These are phyloP conservation scores for Aphaenogaster floridana DNA, from an alignment of 1,140 invertebrate species.

Conservation along the genomic window DNA sequence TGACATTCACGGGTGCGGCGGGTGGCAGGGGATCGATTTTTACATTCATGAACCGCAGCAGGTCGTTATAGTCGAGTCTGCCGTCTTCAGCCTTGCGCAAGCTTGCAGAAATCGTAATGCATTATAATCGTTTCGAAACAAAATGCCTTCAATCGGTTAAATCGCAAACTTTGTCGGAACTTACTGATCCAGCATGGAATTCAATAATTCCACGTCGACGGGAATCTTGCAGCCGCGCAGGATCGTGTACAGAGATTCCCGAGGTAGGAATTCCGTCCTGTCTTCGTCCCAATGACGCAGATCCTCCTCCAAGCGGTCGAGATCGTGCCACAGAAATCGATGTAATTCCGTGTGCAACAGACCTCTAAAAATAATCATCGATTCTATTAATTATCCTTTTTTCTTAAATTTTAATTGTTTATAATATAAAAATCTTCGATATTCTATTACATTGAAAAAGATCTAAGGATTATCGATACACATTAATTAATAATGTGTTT, in stretches of 20 bases:
- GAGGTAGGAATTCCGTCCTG: constrained; percentile 87
- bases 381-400: neutral
- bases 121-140: constrained; percentile 14
- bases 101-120: constrained; percentile 76
- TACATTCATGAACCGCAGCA: constrained; percentile 89
- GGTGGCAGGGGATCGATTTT: constrained; percentile 87
- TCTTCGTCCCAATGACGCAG: constrained; percentile 89
- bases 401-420: neutral
- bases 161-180: neutral
- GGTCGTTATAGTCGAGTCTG: constrained; percentile 88
- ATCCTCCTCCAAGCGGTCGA: constrained; percentile 89
- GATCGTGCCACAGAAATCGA: constrained; percentile 90
- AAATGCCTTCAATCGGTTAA: neutral
- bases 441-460: neutral
- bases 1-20: constrained; percentile 86
- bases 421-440: neutral
- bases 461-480: neutral
- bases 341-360: constrained; percentile 91
- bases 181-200: constrained; percentile 91
- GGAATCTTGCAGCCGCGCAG: constrained; percentile 90
- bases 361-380: constrained; percentile 79
- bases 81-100: constrained; percentile 89
- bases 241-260: constrained; percentile 88
- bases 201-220: constrained; percentile 89
- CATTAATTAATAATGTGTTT: neutral